Evolutionary conservation across 2,888 invertebrate species (phyloP), one percentile per base, ranked within the genome.

Genomic region (Axea sp.): DNA sequence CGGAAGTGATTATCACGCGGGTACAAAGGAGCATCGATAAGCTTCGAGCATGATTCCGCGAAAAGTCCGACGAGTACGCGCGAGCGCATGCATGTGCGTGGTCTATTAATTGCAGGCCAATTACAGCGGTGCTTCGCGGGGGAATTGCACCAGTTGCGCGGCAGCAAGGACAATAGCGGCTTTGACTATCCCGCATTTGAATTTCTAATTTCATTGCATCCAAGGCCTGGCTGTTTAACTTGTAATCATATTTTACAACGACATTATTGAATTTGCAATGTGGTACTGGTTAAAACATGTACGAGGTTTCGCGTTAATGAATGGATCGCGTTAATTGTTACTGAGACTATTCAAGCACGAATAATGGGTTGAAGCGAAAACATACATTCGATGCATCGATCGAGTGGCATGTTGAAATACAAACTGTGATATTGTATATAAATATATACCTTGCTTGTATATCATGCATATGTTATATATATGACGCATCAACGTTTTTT

Each of bases 91-190:
- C 35, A 22, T 55, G 33, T 62, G 49, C 51, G 73, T 72, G 62
- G 77, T 73, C 78, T 78, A 79, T 81, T 82, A 80, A 82, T 81
- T 77, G 77, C 75, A 41, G 72, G 77, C 69, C 77, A 78, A 81
- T 82, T 81, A 82, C 26, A 49, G 64, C 47, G 62, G 47, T 26
- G 43, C 51, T 55, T 49, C 37, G 57, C 60, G 43, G 43, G 59
- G 37, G 53, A 47, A 71, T 14, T 62, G 49, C 39, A 24, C 55
- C 37, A 37, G 51, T 65, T 49, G 57, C 30, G 28, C 28, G n/a
- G 43, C 35, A 15, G 24, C 59, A 59, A 71, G 62, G 49, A 71
- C 57, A 71, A 64, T 57, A 9, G 55, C 17, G 37, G 45, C 62
- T 68, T 71, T 71, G 47, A 62, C 31, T 37, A 17, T 55, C 8